Base-by-base conservation (phyloP, 1,140 invertebrate species). In the Chrysopa pallens region DNA sequence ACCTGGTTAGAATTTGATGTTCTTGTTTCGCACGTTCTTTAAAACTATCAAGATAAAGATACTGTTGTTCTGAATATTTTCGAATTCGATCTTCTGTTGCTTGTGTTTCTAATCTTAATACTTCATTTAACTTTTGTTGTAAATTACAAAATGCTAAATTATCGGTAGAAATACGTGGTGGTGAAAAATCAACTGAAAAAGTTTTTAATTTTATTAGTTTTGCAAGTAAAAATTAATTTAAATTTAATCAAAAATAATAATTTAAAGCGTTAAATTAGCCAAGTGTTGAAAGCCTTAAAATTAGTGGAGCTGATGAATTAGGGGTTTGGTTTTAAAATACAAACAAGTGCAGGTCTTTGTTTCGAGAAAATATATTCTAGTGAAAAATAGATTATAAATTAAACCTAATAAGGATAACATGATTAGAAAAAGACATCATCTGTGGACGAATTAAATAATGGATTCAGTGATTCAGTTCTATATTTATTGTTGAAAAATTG, bases 21-120 rank as follows among this genome's bases (percentile, higher is more conserved):
- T 73, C 69, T 17, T 52, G 59, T 44, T 66, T 62, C 31, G 62
- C 65, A 42, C 54, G 58, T 42, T 69, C 66, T 23, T 63, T 58
- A 47, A 64, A 64, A 28, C 60, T 50, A 40, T 72, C 67, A 31
- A 73, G 51, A 36, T 58, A 47, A 29, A 62, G 56, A 59, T 68
- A 65, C 45, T 72, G 68, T 42, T 70, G 55, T 31, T 64, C 60
- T 9, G 65, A 64, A 44, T 58, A 73, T 39, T 51, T 48, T 38
- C 62, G 60, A 45, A 73, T 68, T 51, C 60, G 63, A 46, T 70
- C 61, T 48, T 72, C 69, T 38, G 63, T 59, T n/a, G 52, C 46
- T 15, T 51, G 44, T 44, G 58, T 52, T 56, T 70, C 59, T 14
- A 55, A 54, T 42, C 65, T 64, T 12, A 72, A 53, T 44, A 55